A percentile compares a stretch with the other conserved stretches of the same genome.
Evolutionary conservation across 1,140 invertebrate genomes (phyloP).

Genomic region (Cataglyphis hispanica): DNA sequence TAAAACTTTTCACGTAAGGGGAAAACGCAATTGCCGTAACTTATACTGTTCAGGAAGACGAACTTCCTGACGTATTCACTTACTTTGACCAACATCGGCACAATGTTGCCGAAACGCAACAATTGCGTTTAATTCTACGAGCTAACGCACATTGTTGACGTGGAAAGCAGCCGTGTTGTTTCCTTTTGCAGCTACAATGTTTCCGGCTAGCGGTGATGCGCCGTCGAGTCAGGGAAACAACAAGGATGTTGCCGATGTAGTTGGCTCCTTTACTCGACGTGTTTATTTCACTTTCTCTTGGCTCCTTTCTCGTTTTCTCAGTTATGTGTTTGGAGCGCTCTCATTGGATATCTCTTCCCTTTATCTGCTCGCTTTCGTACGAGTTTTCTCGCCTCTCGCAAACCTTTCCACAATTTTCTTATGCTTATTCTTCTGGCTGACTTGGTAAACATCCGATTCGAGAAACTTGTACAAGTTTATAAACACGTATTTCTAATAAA

Average conservation of each 20-base stretch:
- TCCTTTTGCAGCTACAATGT: slow-evolving; percentile 54
- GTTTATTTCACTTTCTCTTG: slow-evolving; percentile 53
- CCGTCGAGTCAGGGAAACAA: slow-evolving; percentile 45
- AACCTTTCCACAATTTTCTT: slow-evolving; percentile 51
- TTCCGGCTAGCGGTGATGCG: slow-evolving; percentile 45
- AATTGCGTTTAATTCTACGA: slow-evolving; percentile 49
- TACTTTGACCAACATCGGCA: not conserved
- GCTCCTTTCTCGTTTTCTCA: slow-evolving; percentile 25
- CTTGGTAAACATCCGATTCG: slow-evolving; percentile 25
- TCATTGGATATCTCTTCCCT: not conserved
- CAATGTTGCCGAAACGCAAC: slow-evolving; percentile 30
- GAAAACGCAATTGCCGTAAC: not conserved
- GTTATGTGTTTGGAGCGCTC: slow-evolving; percentile 42
- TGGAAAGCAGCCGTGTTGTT: slow-evolving; percentile 62
- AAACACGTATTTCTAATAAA: slow-evolving; percentile 2
- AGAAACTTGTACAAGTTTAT: not conserved
- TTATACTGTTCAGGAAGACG: not conserved
- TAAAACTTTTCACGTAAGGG: not conserved
- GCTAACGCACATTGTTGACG: slow-evolving; percentile 27
- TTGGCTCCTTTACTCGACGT: slow-evolving; percentile 51
- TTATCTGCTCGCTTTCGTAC: slow-evolving; percentile 4
- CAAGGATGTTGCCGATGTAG: slow-evolving; percentile 45
- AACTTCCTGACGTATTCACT: not conserved
- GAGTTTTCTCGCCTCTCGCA: slow-evolving; percentile 33
- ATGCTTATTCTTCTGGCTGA: slow-evolving; percentile 18